Conservation (phyloP, 2,797 vertebrate genomes). For the Lepus oiostolus region DNA sequence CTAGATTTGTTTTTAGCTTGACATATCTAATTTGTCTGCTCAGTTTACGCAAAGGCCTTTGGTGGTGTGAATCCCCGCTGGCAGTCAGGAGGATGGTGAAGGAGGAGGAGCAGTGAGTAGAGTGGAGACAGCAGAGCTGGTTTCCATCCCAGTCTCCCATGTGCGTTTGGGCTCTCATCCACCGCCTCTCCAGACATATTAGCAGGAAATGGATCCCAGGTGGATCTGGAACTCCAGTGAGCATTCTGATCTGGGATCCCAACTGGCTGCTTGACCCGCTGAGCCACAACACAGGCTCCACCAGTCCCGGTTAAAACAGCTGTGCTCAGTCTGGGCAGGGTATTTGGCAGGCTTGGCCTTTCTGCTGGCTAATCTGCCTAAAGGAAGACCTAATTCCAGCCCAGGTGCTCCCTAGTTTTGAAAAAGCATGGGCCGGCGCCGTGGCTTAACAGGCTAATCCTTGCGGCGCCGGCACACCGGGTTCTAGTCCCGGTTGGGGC, state of each 20-base stretch:
- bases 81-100: background rate
- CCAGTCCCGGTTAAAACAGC: background rate
- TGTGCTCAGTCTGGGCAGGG: background rate
- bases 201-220: too few species aligned
- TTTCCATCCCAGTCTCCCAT: background rate
- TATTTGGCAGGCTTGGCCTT: background rate
- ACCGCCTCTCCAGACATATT: too few species aligned
- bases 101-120: background rate
- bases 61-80: background rate
- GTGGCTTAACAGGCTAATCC: too few species aligned
- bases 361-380: background rate
- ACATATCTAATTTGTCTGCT: background rate
- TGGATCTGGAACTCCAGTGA: too few species aligned
- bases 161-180: too few species aligned
- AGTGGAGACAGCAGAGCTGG: background rate
- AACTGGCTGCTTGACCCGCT: too few species aligned
- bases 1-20: background rate
- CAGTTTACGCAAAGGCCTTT: background rate
- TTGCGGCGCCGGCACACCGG: too few species aligned
- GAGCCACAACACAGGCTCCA: too few species aligned
- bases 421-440: background rate
- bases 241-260: too few species aligned
- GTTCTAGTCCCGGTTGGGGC: too few species aligned
- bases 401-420: background rate
- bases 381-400: background rate